phyloP scores from a whole-genome alignment of 2,888 invertebrate species.

The Electrophaes corylata region DNA sequence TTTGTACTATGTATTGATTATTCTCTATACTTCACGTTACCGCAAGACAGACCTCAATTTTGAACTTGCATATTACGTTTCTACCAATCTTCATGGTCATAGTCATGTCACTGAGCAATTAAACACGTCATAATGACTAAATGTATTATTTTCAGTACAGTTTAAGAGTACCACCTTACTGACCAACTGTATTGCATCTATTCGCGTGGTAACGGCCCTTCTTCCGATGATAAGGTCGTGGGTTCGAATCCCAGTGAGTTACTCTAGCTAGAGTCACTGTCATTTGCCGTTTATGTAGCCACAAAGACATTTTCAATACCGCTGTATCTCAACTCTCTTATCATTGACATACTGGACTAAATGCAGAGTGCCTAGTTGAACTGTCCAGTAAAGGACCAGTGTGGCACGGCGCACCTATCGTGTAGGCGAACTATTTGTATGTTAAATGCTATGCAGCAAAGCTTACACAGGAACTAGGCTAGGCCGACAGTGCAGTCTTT shows the following conservation, averaged over 20 bases:
- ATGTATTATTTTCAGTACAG: background rate
- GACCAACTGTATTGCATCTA: background rate
- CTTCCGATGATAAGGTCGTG: background rate
- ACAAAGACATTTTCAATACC: background rate
- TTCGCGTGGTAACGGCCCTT: background rate
- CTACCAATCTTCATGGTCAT: constrained; percentile 1
- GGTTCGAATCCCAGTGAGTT: background rate
- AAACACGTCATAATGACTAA: background rate
- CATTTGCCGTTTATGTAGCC: background rate
- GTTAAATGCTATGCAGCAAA: constrained; percentile 11
- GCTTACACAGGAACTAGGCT: constrained; percentile 25
- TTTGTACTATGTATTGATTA: background rate
- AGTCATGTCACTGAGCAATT: background rate
- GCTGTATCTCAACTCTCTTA: background rate
- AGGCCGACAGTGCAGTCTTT: constrained; percentile 20
- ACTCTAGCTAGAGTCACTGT: too few species aligned
- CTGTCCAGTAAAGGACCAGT: background rate
- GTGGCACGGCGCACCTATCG: background rate
- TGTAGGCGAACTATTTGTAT: background rate
- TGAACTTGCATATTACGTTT: background rate
- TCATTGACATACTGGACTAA: background rate
- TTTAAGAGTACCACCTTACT: too few species aligned
- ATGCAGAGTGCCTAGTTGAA: background rate
- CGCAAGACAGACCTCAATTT: background rate
- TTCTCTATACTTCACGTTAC: background rate